Evolutionary conservation across 2,113 vertebrate genomes (phyloP).

Genomic region (Ploceus nigricollis): DNA sequence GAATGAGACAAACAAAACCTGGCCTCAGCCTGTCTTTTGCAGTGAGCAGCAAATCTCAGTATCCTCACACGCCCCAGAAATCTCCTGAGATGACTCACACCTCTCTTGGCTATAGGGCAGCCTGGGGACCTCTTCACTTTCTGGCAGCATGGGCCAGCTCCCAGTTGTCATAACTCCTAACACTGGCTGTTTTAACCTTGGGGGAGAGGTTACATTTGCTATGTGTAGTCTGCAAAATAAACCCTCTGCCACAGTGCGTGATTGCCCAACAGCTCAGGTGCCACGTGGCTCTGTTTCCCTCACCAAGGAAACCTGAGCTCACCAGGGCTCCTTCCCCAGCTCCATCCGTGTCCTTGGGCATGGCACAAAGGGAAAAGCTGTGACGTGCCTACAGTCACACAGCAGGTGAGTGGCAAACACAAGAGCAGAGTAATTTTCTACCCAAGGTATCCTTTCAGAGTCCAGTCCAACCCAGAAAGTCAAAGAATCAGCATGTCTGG

Average conservation of each 20-base stretch:
- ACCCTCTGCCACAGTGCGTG: neutral
- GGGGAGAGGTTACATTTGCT: neutral
- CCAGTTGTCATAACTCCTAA: neutral
- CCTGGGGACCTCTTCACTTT: neutral
- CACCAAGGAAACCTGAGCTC: neutral
- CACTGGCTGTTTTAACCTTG: neutral
- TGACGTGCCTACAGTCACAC: neutral
- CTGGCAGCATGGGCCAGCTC: neutral
- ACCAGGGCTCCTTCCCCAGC: neutral
- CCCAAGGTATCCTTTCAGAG: neutral
- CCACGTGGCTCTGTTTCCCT: neutral
- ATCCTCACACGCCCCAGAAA: neutral
- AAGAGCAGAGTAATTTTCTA: neutral
- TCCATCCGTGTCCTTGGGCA: neutral
- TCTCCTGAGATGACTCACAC: neutral
- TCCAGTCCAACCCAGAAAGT: neutral
- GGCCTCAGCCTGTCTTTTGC: neutral
- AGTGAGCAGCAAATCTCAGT: neutral
- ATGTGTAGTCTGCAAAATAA: neutral
- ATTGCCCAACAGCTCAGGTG: neutral
- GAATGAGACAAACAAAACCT: neutral
- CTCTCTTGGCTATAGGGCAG: neutral
- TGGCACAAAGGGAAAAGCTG: neutral
- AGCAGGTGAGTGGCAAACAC: neutral
- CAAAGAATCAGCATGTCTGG: fast-evolving